Evolutionary conservation across 1,140 invertebrate genomes (phyloP).

Genomic region (Drosophila neocordata): DNA sequence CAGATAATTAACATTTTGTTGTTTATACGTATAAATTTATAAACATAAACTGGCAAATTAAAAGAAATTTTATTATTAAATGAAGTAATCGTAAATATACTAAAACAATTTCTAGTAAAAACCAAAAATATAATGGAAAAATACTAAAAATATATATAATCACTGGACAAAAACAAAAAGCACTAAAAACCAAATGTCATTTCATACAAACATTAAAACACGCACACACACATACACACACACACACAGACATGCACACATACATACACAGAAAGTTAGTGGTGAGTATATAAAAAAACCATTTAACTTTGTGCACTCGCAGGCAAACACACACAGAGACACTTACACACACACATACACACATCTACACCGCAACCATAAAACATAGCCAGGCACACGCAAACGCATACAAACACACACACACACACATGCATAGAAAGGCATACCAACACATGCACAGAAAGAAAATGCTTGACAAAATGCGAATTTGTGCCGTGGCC

Average conservation of each 20-base stretch:
- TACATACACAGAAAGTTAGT: background rate
- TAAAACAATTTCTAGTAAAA: background rate
- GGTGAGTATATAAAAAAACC: slow-evolving; percentile 38
- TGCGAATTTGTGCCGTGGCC: slow-evolving; percentile 28
- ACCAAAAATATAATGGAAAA: background rate
- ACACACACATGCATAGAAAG: background rate
- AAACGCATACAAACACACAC: slow-evolving; percentile 8
- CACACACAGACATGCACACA: background rate
- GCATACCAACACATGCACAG: background rate
- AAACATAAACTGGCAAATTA: too few species aligned
- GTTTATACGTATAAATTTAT: too few species aligned
- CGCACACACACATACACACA: background rate
- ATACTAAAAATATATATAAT: background rate
- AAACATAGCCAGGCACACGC: slow-evolving; percentile 14
- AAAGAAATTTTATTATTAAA: background rate
- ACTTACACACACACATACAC: slow-evolving; percentile 5
- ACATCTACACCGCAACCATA: slow-evolving; percentile 26
- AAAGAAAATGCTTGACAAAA: slow-evolving; percentile 27
- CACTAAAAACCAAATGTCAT: slow-evolving; percentile 32
- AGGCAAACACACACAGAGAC: slow-evolving; percentile 26
- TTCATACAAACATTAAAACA: slow-evolving; percentile 1
- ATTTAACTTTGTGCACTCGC: slow-evolving; percentile 56
- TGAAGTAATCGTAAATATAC: background rate
- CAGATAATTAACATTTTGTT: too few species aligned
- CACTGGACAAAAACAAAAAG: slow-evolving; percentile 4